phyloP scores from a whole-genome alignment of 2,113 vertebrate genomes.

The Gracilinanus agilis region DNA sequence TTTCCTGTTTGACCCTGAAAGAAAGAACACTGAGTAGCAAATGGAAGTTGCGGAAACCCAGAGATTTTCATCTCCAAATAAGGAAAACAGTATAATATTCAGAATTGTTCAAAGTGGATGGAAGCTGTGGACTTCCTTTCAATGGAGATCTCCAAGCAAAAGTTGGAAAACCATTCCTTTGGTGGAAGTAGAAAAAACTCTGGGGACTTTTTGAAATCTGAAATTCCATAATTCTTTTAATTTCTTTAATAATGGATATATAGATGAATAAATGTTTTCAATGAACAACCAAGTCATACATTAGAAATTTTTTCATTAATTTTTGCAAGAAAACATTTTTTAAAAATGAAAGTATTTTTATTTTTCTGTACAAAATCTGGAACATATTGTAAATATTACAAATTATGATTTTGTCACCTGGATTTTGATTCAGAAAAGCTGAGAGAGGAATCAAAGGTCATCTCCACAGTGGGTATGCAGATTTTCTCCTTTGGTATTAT shows the following conservation, averaged over 20 bases:
- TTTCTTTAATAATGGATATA: not conserved
- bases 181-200: not conserved
- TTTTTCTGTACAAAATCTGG: not conserved
- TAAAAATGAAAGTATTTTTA: not conserved
- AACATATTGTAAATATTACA: not conserved
- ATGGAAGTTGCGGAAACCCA: not conserved
- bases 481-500: not conserved
- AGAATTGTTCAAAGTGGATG: not conserved
- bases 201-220: not conserved
- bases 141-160: not conserved
- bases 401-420: not conserved
- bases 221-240: not conserved
- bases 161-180: not conserved
- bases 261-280: not conserved
- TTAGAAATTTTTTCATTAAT: not conserved
- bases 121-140: not conserved
- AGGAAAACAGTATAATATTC: not conserved
- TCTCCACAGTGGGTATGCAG: not conserved
- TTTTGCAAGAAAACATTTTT: not conserved
- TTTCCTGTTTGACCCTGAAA: not conserved
- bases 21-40: too few species aligned
- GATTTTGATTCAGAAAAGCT: not conserved
- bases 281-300: not conserved
- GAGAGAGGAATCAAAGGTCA: not conserved
- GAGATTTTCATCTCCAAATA: not conserved